phyloP scores from a whole-genome alignment of 2,113 vertebrate genomes.

The Albula goreensis region DNA sequence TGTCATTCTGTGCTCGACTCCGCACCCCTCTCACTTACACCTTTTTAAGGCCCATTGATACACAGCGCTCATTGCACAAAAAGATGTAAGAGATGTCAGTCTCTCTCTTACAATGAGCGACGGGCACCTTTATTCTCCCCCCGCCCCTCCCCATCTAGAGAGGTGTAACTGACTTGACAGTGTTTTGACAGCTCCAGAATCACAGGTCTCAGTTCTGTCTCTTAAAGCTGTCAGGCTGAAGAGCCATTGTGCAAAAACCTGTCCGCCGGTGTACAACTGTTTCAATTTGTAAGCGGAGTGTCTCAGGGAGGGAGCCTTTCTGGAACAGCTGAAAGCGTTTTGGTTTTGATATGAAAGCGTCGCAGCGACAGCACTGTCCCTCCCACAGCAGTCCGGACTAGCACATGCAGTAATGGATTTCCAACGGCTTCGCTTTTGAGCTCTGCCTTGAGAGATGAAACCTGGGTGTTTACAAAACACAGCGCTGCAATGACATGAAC shows the following conservation, averaged over 20 bases:
- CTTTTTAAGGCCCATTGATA: not conserved
- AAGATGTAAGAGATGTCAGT: not conserved
- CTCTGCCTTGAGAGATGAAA: not conserved
- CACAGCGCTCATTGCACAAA: not conserved
- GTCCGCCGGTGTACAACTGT: not conserved
- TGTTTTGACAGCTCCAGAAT: constrained; percentile 24
- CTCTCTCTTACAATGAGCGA: constrained; percentile 5
- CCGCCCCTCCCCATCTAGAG: not conserved
- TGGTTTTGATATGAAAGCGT: not conserved
- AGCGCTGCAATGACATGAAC: not conserved
- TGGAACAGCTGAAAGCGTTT: not conserved
- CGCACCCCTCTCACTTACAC: not conserved
- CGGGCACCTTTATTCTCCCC: not conserved
- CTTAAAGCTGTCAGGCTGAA: constrained; percentile 25
- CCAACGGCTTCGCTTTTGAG: not conserved
- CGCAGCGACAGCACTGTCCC: not conserved
- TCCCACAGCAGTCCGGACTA: not conserved
- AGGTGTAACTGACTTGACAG: constrained; percentile 17
- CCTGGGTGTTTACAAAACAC: not conserved
- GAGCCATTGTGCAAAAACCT: constrained; percentile 3
- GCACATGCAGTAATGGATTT: not conserved
- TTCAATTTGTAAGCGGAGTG: constrained; percentile 20
- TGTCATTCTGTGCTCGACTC: not conserved
- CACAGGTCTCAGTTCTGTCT: constrained; percentile 1
- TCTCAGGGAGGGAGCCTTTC: not conserved